These are phyloP conservation scores for Metellina segmentata DNA, from an alignment of 2,888 invertebrate genomes.

Conservation along the genomic window DNA sequence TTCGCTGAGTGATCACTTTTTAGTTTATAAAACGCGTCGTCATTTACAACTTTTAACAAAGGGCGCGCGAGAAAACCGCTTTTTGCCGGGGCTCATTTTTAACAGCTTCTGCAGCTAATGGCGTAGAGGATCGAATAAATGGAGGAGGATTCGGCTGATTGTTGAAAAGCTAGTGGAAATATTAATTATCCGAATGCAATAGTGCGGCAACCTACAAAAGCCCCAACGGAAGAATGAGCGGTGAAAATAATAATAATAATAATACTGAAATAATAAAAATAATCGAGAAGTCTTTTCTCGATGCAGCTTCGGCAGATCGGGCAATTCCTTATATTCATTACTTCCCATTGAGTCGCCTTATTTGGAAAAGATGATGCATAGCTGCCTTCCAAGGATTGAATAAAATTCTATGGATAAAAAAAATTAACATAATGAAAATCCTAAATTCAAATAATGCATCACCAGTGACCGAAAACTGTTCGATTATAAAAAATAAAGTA, in stretches of 20 bases:
- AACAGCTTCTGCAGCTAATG: slow-evolving; percentile 71
- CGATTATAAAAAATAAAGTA: slow-evolving; percentile 71
- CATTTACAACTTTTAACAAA: slow-evolving; percentile 76
- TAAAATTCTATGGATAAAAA: slow-evolving; percentile 64
- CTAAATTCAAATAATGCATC: slow-evolving; percentile 76
- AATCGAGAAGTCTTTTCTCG: slow-evolving; percentile 27
- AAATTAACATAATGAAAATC: slow-evolving; percentile 76
- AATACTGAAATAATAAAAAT: slow-evolving; percentile 49
- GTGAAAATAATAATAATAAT: slow-evolving; percentile 68
- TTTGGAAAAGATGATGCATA: slow-evolving; percentile 76
- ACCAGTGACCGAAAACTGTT: slow-evolving; percentile 76
- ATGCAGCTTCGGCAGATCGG: slow-evolving; percentile 59
- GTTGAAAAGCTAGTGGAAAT: slow-evolving; percentile 76
- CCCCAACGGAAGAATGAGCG: slow-evolving; percentile 40
- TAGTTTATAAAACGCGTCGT: slow-evolving; percentile 74
- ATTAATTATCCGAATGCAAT: slow-evolving; percentile 76
- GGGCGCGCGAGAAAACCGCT: slow-evolving; percentile 52
- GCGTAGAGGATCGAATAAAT: slow-evolving; percentile 4
- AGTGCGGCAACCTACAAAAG: slow-evolving; percentile 73
- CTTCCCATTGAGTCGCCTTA: slow-evolving; percentile 74
- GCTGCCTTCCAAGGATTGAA: slow-evolving; percentile 51
- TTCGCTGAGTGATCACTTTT: slow-evolving; percentile 66
- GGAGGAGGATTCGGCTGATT: slow-evolving; percentile 46
- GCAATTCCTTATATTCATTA: slow-evolving; percentile 75
- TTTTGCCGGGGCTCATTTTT: slow-evolving; percentile 56